phyloP scores from a whole-genome alignment of 2,888 invertebrate genomes.

The Polylopha cassiicola region DNA sequence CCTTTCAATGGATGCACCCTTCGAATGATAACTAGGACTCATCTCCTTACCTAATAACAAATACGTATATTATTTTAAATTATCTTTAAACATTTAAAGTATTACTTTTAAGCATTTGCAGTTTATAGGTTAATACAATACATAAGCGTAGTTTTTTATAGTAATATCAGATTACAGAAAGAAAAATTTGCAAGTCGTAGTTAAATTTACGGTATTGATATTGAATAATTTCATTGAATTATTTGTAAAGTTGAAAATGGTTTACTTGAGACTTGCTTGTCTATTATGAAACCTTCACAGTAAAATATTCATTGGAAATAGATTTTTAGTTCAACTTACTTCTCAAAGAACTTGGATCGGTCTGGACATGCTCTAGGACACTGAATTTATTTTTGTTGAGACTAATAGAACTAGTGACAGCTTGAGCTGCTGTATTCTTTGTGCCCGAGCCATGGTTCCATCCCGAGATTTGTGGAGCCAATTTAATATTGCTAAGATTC shows the following conservation, averaged over 20 bases:
- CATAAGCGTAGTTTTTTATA: no score
- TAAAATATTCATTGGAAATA: no score
- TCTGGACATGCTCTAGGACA: conserved; percentile 52
- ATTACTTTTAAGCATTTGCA: no score
- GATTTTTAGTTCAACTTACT: conserved; percentile 38
- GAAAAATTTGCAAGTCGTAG: no score
- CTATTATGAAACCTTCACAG: no score
- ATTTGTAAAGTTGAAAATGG: no score
- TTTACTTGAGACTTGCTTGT: no score
- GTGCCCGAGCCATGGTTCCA: conserved; percentile 68
- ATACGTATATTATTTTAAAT: conserved; percentile 1
- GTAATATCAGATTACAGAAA: no score
- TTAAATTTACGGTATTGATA: no score
- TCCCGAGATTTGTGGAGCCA: conserved; percentile 55
- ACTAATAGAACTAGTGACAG: conserved; percentile 50
- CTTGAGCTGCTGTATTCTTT: conserved; percentile 52
- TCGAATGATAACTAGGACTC: conserved; percentile 56
- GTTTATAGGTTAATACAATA: no score
- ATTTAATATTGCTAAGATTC: conserved; percentile 58
- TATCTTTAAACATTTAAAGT: conserved; percentile 1
- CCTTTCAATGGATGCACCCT: conserved; percentile 69
- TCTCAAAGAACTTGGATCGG: conserved; percentile 56
- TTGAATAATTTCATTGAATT: no score
- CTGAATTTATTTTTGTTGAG: conserved; percentile 60
- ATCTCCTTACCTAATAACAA: conserved; percentile 50